Conservation (phyloP, 2,797 vertebrate species). For the Enteromius fasciolatus region DNA sequence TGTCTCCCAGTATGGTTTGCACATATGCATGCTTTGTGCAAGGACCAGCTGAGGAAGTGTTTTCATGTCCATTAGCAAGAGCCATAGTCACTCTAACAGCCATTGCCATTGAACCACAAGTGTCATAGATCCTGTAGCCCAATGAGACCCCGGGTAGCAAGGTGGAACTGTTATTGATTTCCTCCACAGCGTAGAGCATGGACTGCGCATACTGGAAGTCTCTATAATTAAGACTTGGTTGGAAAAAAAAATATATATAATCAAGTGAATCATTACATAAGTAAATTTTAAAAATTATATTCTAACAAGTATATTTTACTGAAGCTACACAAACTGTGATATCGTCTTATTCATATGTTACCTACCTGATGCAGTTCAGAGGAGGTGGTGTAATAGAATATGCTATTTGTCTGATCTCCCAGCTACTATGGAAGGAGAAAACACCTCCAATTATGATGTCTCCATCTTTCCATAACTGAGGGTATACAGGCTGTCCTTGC, state of each 20-base stretch:
- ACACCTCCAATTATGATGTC: slow-evolving; percentile 74
- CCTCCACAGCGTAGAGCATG: slow-evolving; percentile 75
- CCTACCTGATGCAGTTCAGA: slow-evolving; percentile 74
- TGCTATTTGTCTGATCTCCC: slow-evolving; percentile 61
- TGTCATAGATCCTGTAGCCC: slow-evolving; percentile 73
- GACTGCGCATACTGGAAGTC: slow-evolving; percentile 73
- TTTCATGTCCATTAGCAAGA: slow-evolving; percentile 66
- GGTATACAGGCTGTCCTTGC: slow-evolving; percentile 64
- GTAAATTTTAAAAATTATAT: not conserved
- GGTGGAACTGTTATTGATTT: slow-evolving; percentile 75
- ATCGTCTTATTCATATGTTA: not conserved
- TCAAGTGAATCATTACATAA: not conserved
- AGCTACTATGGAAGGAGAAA: slow-evolving; percentile 76
- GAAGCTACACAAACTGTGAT: not conserved
- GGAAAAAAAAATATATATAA: not conserved
- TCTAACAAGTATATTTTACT: not conserved
- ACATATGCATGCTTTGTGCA: slow-evolving; percentile 69
- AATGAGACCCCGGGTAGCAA: slow-evolving; percentile 71
- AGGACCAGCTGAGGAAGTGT: not conserved
- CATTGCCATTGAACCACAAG: slow-evolving; percentile 69
- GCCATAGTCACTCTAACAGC: slow-evolving; percentile 68
- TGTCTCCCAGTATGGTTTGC: slow-evolving; percentile 74
- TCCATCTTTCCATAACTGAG: slow-evolving; percentile 71
- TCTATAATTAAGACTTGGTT: slow-evolving; percentile 73
- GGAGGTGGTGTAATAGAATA: slow-evolving; percentile 64